Conservation (phyloP, 2,797 vertebrate genomes). For the Argentina silus region DNA sequence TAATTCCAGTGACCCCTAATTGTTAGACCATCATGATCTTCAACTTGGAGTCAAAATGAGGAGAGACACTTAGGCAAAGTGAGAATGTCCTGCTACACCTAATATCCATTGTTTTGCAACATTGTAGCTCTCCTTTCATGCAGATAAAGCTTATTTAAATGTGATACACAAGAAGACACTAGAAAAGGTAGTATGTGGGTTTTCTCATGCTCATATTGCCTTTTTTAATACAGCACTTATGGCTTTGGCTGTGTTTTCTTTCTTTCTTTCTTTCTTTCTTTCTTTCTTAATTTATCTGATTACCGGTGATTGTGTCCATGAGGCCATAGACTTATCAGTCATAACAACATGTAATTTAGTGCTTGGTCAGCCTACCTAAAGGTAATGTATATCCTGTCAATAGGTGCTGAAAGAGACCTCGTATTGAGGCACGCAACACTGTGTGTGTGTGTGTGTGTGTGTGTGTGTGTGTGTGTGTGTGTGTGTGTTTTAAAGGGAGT, state of each 20-base stretch:
- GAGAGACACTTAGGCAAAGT: neutral
- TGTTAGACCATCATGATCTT: slow-evolving; percentile 9
- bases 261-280: slow-evolving; percentile 21
- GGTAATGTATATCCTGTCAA: slow-evolving; percentile 54
- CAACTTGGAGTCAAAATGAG: slow-evolving; percentile 3
- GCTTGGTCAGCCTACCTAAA: slow-evolving; percentile 35
- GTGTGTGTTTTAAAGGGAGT: neutral
- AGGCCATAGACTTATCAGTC: slow-evolving; percentile 52
- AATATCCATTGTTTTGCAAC: neutral
- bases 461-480: slow-evolving; percentile 3
- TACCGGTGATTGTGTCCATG: slow-evolving; percentile 67
- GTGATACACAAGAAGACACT: too few species aligned
- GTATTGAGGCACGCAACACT: slow-evolving; percentile 24
- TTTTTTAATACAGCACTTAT: neutral
- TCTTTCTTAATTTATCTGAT: slow-evolving; percentile 58
- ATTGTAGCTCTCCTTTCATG: neutral
- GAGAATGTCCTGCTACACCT: neutral
- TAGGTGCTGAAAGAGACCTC: slow-evolving; percentile 29
- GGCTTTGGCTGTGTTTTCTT: neutral
- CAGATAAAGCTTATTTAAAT: neutral
- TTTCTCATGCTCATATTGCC: neutral
- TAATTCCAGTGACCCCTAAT: neutral
- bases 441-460: neutral
- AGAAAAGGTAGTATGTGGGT: neutral
- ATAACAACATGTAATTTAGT: neutral